phyloP scores from a whole-genome alignment of 2,113 vertebrate species.

The Cranoglanis bouderius region DNA sequence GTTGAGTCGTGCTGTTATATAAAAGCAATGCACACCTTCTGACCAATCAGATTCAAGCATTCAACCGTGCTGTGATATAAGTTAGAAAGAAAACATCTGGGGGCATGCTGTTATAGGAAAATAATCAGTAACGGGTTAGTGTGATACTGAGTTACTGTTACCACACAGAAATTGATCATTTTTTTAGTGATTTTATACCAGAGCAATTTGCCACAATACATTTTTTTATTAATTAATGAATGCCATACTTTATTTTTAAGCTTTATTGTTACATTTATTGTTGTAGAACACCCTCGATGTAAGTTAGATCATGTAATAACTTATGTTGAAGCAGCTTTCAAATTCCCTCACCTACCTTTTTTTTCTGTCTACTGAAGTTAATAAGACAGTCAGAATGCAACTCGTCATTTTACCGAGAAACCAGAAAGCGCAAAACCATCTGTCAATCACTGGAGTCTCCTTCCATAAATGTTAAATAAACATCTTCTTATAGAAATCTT shows the following conservation, averaged over 20 bases:
- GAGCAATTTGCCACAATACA: background rate
- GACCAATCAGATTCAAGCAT: background rate
- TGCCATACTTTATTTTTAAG: background rate
- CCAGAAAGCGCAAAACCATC: too few species aligned
- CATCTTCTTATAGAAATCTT: background rate
- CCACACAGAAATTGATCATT: background rate
- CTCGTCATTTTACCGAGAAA: too few species aligned
- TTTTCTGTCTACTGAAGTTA: background rate
- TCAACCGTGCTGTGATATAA: background rate
- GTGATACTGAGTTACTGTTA: background rate
- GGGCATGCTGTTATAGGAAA: too few species aligned
- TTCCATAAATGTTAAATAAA: background rate
- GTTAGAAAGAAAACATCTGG: background rate
- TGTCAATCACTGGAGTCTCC: too few species aligned
- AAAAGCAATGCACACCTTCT: too few species aligned
- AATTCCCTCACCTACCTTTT: too few species aligned
- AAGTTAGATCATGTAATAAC: background rate
- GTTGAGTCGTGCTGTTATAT: too few species aligned
- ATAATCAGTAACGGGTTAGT: too few species aligned
- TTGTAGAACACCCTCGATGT: background rate
- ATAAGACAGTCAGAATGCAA: too few species aligned
- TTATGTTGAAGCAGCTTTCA: background rate
- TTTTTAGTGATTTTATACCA: background rate
- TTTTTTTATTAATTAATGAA: background rate
- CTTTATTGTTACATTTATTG: background rate